phyloP scores from a whole-genome alignment of 2,888 invertebrate species.

The Mythimna vitellina region DNA sequence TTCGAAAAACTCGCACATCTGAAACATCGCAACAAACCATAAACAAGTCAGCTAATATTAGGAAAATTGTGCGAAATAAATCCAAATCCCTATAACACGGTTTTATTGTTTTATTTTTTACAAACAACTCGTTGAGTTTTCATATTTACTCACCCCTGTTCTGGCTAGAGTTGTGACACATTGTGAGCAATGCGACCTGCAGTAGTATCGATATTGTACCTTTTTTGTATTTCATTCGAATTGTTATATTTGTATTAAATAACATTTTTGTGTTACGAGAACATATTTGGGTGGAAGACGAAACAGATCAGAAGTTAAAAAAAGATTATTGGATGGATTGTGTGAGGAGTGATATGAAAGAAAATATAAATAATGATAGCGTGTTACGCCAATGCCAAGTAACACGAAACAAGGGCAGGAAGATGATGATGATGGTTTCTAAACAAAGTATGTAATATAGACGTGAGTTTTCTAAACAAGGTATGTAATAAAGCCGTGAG shows the following conservation, averaged over 20 bases:
- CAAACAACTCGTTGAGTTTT: constrained; percentile 69
- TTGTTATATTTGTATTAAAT: constrained; percentile 3
- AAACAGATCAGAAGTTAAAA: too few species aligned
- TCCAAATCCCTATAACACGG: constrained; percentile 61
- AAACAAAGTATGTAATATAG: too few species aligned
- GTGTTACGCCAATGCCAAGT: too few species aligned
- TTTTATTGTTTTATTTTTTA: constrained; percentile 69
- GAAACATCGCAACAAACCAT: constrained; percentile 40
- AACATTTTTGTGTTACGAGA: background rate
- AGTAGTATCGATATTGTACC: constrained; percentile 25
- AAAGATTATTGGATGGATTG: background rate
- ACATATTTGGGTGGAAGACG: too few species aligned
- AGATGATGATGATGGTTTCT: too few species aligned
- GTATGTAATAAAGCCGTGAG: too few species aligned
- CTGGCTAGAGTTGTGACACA: constrained; percentile 42
- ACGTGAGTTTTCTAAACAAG: too few species aligned
- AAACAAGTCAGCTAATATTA: constrained; percentile 62
- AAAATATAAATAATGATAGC: too few species aligned
- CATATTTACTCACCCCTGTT: constrained; percentile 61
- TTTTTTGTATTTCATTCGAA: constrained; percentile 10
- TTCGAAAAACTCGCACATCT: constrained; percentile 4
- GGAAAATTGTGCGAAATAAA: constrained; percentile 64
- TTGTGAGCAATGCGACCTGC: constrained; percentile 5
- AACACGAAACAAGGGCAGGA: too few species aligned
- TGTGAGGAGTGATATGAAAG: too few species aligned